Evolutionary conservation across 2,797 vertebrate genomes (phyloP).

Genomic region (Microctenopoma stevenorrisi): DNA sequence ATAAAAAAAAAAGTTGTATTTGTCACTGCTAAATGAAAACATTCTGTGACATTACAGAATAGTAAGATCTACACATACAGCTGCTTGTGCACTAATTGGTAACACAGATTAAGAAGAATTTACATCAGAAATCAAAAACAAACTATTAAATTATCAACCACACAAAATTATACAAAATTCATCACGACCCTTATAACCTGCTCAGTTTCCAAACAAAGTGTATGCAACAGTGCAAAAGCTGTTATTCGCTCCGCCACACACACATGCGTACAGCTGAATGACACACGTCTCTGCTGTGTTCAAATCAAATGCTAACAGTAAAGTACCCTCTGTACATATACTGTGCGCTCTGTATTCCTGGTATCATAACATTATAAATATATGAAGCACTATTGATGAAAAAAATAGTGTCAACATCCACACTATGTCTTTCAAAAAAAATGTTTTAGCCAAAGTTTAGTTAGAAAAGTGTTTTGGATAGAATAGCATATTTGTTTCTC

Average conservation of each 20-base stretch:
- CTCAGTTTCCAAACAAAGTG: not conserved
- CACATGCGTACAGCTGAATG: too few species aligned
- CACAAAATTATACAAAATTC: not conserved
- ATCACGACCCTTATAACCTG: not conserved
- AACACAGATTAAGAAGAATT: too few species aligned
- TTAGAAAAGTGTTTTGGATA: conserved; percentile 14
- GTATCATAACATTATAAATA: not conserved
- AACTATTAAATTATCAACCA: not conserved
- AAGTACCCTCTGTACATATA: too few species aligned
- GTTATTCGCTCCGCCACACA: too few species aligned
- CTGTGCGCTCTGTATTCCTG: not conserved
- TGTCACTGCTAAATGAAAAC: not conserved
- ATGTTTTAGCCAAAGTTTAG: conserved; percentile 12
- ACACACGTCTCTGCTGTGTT: too few species aligned
- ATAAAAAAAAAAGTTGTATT: not conserved
- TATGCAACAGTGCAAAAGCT: not conserved
- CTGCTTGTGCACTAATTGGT: not conserved
- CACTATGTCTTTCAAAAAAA: conserved; percentile 7
- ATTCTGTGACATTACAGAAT: not conserved
- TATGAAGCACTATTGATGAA: not conserved
- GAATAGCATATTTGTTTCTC: conserved; percentile 20
- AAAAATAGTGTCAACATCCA: not conserved
- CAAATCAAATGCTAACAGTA: too few species aligned
- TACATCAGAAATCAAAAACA: not conserved
- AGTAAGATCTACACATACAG: not conserved